Conservation (phyloP, 2,113 vertebrate genomes). For the Phodopus roborovskii region DNA sequence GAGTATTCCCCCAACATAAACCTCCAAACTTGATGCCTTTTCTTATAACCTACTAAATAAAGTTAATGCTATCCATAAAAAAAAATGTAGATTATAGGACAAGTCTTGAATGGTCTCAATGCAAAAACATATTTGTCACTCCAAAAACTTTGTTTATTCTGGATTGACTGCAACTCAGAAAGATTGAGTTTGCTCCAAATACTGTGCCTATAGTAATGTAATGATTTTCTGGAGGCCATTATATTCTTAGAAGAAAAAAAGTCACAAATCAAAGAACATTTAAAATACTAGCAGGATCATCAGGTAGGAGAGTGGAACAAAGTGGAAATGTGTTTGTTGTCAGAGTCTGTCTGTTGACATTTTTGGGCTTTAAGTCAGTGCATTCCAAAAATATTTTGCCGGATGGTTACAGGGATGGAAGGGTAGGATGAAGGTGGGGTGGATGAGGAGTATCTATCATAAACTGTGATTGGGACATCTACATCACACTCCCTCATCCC, state of each 20-base stretch:
- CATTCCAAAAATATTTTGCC: background rate
- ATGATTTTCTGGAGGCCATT: background rate
- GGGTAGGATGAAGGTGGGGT: background rate
- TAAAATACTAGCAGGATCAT: background rate
- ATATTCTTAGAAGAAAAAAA: background rate
- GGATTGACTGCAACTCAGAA: background rate
- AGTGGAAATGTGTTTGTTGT: background rate
- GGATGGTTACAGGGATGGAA: background rate
- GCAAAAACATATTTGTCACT: background rate
- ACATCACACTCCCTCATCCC: background rate
- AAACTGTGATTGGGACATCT: background rate
- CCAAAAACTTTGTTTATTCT: background rate
- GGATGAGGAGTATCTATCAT: background rate
- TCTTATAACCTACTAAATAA: too few species aligned
- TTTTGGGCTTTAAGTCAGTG: background rate
- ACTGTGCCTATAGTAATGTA: background rate
- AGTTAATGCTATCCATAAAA: too few species aligned
- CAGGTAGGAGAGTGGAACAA: background rate
- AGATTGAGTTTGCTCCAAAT: background rate
- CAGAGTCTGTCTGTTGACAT: background rate
- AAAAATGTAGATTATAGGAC: background rate
- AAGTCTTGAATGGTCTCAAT: background rate
- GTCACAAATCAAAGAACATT: background rate
- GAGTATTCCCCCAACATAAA: too few species aligned
- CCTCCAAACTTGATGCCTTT: too few species aligned